Evolutionary conservation across 35 echinoderm and acorn worm species (phyloP), one percentile per base, ranked within the genome.

Genomic region (Strongylocentrotus purpuratus): DNA sequence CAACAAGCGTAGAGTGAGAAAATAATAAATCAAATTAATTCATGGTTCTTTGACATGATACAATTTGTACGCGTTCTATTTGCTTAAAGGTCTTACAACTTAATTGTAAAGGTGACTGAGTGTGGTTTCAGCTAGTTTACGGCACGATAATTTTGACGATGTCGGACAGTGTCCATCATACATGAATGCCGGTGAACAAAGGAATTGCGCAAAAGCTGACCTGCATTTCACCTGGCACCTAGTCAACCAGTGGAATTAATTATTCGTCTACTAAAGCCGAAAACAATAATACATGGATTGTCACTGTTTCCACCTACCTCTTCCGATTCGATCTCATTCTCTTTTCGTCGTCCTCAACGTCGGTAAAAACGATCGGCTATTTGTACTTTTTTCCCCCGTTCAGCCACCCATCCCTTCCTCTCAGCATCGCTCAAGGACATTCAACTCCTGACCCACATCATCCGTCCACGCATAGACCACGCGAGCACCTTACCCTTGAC

Each of bases 401-500:
- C 65, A 78, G 65, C 22, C 65, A 4, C 65, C 60, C 17, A 25
- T 71, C 61, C 65, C 61, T 70, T 70, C 61, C 61, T 70, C 61
- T 18, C 65, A 78, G 25, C 65, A 78, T 28, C 8, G 65, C 65
- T 8, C 45, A 93, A 93, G 91, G 91, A 93, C 91, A 33, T 93
- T 93, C 91, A 93, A 93, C 91, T 93, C 25, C 22, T 58, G 46
- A 58, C 91, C 91, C 31, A 93, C 91, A 46, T 93, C 91, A n/a
- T 93, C 91, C 10, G 46, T 47, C 91, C n/a, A 93, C n/a, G n/a
- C n/a, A n/a, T n/a, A n/a, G n/a, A n/a, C n/a, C n/a, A n/a, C 91
- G 48, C 91, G 87, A 33, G 87, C 48, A 14, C 18, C 48, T 31
- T 93, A 93, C 91, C 91, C 91, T 93, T 93, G 91, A 93, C 91